Evolutionary conservation across 2,888 invertebrate genomes (phyloP).

Genomic region (Lasioglossum oenotherae): DNA sequence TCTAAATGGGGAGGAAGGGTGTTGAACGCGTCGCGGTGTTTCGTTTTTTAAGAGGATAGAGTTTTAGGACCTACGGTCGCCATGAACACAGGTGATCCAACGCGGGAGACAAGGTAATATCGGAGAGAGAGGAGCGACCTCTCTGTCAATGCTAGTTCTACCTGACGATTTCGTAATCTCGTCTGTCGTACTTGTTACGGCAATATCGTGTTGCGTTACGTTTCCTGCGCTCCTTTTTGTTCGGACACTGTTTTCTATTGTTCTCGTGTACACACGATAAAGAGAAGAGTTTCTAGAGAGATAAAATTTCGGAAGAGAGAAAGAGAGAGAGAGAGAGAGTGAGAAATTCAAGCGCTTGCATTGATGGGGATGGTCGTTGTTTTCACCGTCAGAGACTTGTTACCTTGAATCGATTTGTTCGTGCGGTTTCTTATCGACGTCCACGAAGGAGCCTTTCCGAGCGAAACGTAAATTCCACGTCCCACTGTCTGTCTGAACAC

Average conservation of each 20-base stretch:
- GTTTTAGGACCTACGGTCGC: constrained; percentile 68
- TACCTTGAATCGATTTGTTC: constrained; percentile 80
- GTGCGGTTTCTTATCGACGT: constrained; percentile 16
- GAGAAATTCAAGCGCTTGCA: constrained; percentile 75
- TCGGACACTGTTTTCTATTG: not conserved
- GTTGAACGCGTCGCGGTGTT: not conserved
- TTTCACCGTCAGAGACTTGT: constrained; percentile 83
- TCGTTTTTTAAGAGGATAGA: not conserved
- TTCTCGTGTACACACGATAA: not conserved
- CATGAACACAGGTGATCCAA: constrained; percentile 74
- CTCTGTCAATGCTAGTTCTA: constrained; percentile 81
- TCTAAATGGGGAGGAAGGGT: not conserved
- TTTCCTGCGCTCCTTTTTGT: not conserved
- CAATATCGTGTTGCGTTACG: not conserved
- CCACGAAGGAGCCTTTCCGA: not conserved
- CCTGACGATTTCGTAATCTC: not conserved
- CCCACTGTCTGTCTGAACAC: constrained; percentile 19
- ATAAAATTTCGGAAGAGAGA: not conserved
- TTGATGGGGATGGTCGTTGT: constrained; percentile 83
- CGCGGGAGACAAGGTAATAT: constrained; percentile 83
- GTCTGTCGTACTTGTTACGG: not conserved
- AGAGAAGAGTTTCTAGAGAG: not conserved
- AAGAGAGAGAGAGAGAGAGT: not conserved
- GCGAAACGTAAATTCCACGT: not conserved
- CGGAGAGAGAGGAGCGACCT: constrained; percentile 83